Evolutionary conservation across 2,888 invertebrate genomes (phyloP).

Genomic region (Allacma fusca): DNA sequence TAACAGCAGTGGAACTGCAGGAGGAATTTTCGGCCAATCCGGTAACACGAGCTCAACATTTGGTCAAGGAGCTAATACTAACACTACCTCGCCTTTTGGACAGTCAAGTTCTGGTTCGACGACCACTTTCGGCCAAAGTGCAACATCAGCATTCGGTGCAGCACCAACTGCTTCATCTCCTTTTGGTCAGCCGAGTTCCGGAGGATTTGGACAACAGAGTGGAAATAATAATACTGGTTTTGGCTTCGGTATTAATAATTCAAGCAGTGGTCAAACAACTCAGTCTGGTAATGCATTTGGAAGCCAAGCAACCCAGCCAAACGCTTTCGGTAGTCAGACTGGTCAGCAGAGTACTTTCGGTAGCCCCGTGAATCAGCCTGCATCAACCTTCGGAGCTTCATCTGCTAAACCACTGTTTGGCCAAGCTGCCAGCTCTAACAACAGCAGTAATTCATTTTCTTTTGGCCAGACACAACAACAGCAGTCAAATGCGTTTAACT

Average conservation of each 20-base stretch:
- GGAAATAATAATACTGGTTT: neutral
- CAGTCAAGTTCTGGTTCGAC: neutral
- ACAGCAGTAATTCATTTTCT: constrained; percentile 17
- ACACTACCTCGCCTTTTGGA: constrained; percentile 29
- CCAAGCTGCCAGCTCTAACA: neutral
- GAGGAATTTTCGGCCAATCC: constrained; percentile 20
- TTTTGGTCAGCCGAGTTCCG: constrained; percentile 10
- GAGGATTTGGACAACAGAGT: neutral
- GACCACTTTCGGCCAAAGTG: constrained; percentile 17
- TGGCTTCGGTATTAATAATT: neutral
- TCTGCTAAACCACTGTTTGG: constrained; percentile 15
- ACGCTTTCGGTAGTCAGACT: neutral
- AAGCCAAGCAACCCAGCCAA: neutral
- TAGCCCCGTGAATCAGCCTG: neutral
- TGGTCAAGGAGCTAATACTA: neutral
- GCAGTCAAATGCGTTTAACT: constrained; percentile 15
- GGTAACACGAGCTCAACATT: neutral
- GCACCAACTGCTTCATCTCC: constrained; percentile 17
- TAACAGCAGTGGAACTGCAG: neutral
- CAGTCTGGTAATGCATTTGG: neutral
- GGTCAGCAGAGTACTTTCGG: neutral
- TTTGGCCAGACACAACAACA: constrained; percentile 39
- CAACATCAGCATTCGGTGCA: constrained; percentile 24
- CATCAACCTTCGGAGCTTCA: neutral
- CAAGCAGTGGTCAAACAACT: neutral